Conservation (phyloP, 2,888 invertebrate species). For the Phrixothrix hirtus region DNA sequence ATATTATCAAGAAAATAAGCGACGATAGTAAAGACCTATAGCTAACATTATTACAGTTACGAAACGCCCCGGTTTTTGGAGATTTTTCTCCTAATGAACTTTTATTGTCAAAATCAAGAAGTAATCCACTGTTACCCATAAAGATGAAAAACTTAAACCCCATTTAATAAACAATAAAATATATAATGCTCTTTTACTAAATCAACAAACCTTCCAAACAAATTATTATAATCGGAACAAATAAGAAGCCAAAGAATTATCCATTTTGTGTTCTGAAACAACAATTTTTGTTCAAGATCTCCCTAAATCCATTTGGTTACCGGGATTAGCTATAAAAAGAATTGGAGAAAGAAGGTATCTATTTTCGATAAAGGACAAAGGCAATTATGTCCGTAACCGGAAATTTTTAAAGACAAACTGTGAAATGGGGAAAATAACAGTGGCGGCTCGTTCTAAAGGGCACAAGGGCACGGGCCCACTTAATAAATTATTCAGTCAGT, state of each 20-base stretch:
- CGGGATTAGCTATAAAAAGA: no score
- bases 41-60: slow-evolving; percentile 10
- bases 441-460: no score
- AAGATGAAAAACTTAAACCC: not conserved
- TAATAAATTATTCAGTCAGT: no score
- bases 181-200: not conserved
- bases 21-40: slow-evolving; percentile 9
- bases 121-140: slow-evolving; percentile 1
- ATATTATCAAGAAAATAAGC: slow-evolving; percentile 10
- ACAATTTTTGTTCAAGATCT: not conserved
- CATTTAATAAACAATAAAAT: not conserved
- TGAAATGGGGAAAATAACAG: no score
- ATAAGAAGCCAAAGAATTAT: not conserved
- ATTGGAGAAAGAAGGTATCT: no score
- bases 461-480: no score
- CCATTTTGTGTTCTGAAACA: not conserved
- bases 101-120: slow-evolving; percentile 4
- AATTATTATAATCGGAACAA: not conserved
- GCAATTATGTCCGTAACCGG: no score
- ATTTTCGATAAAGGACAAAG: no score
- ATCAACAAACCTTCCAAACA: not conserved
- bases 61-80: slow-evolving; percentile 8
- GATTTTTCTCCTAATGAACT: slow-evolving; percentile 1
- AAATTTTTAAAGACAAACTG: no score
- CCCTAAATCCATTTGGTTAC: not conserved